phyloP scores from a whole-genome alignment of 1,140 invertebrate species.

The Apis florea region DNA sequence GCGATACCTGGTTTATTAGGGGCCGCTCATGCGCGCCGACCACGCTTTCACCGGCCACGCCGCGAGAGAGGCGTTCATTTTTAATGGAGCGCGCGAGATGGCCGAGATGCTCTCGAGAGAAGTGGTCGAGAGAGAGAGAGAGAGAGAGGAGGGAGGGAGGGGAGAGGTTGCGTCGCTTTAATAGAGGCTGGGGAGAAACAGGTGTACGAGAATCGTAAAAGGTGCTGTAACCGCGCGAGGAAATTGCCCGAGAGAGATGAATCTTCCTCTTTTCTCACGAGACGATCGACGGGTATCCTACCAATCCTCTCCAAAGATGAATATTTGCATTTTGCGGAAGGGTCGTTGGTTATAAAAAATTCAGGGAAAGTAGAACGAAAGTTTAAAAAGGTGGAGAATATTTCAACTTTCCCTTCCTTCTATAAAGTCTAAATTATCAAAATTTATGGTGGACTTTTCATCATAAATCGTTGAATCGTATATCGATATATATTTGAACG shows the following conservation, averaged over 20 bases:
- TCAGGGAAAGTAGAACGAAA: no score
- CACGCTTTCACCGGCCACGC: constrained; percentile 2
- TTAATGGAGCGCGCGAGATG: constrained; percentile 33
- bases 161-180: constrained; percentile 25
- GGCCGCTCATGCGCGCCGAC: constrained; percentile 28
- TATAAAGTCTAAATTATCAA: no score
- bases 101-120: not conserved
- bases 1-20: constrained; percentile 66
- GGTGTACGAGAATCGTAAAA: constrained; percentile 31
- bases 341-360: no score
- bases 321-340: no score
- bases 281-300: not conserved
- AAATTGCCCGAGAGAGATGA: constrained; percentile 23
- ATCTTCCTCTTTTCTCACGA: not conserved
- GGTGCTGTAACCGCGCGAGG: constrained; percentile 3
- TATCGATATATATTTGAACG: no score
- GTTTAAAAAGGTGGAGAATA: no score
- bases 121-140: not conserved
- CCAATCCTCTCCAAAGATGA: no score
- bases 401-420: no score
- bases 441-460: no score
- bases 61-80: constrained; percentile 31
- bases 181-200: constrained; percentile 24
- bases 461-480: no score
- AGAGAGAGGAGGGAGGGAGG: not conserved